Evolutionary conservation across 53 echinoderm and acorn worm species (phyloP).

Genomic region (Hippasteria phrygiana): DNA sequence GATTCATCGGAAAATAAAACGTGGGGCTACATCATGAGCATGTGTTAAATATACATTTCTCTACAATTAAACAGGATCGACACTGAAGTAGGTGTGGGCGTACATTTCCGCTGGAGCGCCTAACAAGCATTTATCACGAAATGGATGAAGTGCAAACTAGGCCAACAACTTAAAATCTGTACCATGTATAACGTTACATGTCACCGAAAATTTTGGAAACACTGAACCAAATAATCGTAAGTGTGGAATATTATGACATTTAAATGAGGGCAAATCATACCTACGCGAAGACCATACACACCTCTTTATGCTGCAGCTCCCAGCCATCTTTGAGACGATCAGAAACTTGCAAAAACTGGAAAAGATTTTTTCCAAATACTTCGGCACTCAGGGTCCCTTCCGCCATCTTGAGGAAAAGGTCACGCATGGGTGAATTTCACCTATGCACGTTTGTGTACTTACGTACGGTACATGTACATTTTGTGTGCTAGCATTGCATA

Average conservation of each 20-base stretch:
- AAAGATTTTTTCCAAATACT: conserved; percentile 62
- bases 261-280: not conserved
- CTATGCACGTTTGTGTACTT: not conserved
- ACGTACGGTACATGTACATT: not conserved
- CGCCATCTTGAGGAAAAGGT: conserved; percentile 53
- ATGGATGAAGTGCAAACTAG: conserved; percentile 12
- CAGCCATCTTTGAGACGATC: conserved; percentile 69
- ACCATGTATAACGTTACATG: too few relatives aligned
- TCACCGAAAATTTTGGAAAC: conserved; percentile 5
- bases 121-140: conserved; percentile 23
- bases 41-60: too few relatives aligned
- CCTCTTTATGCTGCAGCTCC: conserved; percentile 52
- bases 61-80: too few relatives aligned
- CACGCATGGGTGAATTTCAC: conserved; percentile 37
- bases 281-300: not conserved
- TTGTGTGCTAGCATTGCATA: not conserved
- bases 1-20: too few relatives aligned
- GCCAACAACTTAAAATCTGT: too few relatives aligned
- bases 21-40: too few relatives aligned
- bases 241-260: too few relatives aligned
- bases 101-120: too few relatives aligned
- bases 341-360: conserved; percentile 65
- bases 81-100: too few relatives aligned
- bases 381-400: conserved; percentile 52
- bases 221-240: not conserved